Evolutionary conservation across 2,888 invertebrate species (phyloP), one percentile per base, ranked within the genome.

Genomic region (Nymphalis polychloros): DNA sequence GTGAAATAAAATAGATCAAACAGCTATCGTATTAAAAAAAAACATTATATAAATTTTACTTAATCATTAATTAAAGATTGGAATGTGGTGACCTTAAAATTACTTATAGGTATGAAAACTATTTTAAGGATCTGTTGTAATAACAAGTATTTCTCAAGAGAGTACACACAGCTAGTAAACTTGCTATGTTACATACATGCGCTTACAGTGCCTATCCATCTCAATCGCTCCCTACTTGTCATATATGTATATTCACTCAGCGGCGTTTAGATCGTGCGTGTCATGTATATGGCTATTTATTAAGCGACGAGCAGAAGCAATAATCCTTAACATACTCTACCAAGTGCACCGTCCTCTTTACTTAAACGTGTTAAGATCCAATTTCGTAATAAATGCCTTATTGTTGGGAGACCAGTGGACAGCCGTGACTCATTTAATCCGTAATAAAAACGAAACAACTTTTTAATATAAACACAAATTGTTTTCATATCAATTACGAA

Each of bases 231-330:
- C 67, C 63, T 55, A 47, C 50, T 52, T 62, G 59, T 62, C 49
- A 63, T 69, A 68, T 70, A n/a, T n/a, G n/a, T n/a, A 71, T 71
- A 72, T 71, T 72, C 71, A 64, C 13, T n/a, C 8, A 31, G 60
- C 64, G 53, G 53, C 62, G 59, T 49, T 59, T 49, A 59, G 52
- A 59, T 53, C 63, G 63, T 66, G 68, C 55, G 23, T 53, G 62
- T 63, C 64, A 69, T 69, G 64, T 55, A 20, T 64, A 69, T 65
- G 55, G 41, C 63, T 50, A 52, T 47, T 67, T 50, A 62, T 64
- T 64, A 23, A 72, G 53, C 53, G 17, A 55, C 55, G 61, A 52
- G 46, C 50, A 48, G 31, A 64, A 52, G 57, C 62, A 71, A 67
- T 67, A 71, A 50, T 66, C 65, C 66, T 68, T 68, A 63, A 68